Percentiles rank a stretch among this genome's conserved stretches.
phyloP scores from a whole-genome alignment of 2,113 vertebrate genomes.

The Synchiropus splendidus region DNA sequence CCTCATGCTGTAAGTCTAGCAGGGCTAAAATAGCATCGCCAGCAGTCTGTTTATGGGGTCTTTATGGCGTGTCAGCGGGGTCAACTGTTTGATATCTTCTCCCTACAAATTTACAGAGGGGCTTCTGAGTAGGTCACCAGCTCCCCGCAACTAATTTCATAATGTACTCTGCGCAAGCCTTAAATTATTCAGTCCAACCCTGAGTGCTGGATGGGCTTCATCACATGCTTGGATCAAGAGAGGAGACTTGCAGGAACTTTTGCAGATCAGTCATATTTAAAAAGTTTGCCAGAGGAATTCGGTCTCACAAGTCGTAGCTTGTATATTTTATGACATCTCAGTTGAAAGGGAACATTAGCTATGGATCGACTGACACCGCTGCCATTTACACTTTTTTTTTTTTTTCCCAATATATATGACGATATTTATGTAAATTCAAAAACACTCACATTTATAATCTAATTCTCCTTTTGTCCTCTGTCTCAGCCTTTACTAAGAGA shows the following conservation, averaged over 20 bases:
- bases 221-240: slow-evolving; percentile 34
- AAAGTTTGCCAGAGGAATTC: too few species aligned
- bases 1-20: slow-evolving; percentile 10
- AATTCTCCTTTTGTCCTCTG: too few species aligned
- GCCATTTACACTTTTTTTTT: too few species aligned
- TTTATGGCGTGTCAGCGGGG: slow-evolving; percentile 38
- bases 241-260: slow-evolving; percentile 3
- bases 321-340: too few species aligned
- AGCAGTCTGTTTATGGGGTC: slow-evolving; percentile 49
- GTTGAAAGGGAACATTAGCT: too few species aligned
- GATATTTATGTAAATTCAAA: too few species aligned
- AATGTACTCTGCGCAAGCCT: slow-evolving; percentile 50
- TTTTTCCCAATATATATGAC: too few species aligned
- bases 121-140: slow-evolving; percentile 39
- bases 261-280: too few species aligned
- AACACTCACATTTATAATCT: too few species aligned
- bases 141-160: slow-evolving; percentile 57
- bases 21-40: slow-evolving; percentile 31
- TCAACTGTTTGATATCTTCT: slow-evolving; percentile 40
- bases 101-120: slow-evolving; percentile 44
- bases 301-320: too few species aligned
- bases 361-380: too few species aligned
- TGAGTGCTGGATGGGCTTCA: slow-evolving; percentile 45
- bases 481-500: too few species aligned
- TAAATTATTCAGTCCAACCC: slow-evolving; percentile 47